phyloP scores from a whole-genome alignment of 2,113 vertebrate genomes.

The Pomatostomus ruficeps region DNA sequence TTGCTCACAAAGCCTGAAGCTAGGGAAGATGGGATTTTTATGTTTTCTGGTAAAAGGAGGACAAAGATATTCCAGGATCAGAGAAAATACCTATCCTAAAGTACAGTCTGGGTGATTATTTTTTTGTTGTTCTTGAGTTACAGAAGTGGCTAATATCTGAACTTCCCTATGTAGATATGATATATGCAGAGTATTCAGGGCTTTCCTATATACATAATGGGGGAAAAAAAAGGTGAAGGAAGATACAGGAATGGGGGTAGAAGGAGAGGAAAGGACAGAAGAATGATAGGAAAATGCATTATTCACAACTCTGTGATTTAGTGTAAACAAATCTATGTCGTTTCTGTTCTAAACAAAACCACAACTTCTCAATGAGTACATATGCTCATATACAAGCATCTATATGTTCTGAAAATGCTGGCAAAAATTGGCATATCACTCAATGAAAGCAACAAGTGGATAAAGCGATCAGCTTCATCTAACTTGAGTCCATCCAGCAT shows the following conservation, averaged over 20 bases:
- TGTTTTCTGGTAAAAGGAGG: not conserved
- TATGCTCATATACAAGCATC: not conserved
- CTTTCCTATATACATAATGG: not conserved
- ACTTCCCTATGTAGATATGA: not conserved
- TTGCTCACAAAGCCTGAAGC: rapidly evolving
- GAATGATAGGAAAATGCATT: not conserved
- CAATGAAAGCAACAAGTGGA: not conserved
- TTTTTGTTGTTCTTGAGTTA: not conserved
- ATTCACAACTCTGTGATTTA: not conserved
- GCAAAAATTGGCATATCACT: not conserved
- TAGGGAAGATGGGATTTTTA: not conserved
- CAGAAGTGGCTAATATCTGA: not conserved
- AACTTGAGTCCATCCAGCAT: not conserved
- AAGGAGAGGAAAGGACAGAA: not conserved
- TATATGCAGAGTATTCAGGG: not conserved
- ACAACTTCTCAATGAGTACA: not conserved
- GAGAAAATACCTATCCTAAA: not conserved
- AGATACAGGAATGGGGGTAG: not conserved
- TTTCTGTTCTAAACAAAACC: not conserved
- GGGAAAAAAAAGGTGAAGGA: rapidly evolving
- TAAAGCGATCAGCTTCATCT: not conserved
- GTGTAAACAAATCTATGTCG: rapidly evolving
- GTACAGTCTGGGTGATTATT: not conserved
- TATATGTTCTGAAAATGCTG: not conserved
- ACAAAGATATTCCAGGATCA: not conserved